phyloP scores from a whole-genome alignment of 2,888 invertebrate species.

The Xanthia togata region DNA sequence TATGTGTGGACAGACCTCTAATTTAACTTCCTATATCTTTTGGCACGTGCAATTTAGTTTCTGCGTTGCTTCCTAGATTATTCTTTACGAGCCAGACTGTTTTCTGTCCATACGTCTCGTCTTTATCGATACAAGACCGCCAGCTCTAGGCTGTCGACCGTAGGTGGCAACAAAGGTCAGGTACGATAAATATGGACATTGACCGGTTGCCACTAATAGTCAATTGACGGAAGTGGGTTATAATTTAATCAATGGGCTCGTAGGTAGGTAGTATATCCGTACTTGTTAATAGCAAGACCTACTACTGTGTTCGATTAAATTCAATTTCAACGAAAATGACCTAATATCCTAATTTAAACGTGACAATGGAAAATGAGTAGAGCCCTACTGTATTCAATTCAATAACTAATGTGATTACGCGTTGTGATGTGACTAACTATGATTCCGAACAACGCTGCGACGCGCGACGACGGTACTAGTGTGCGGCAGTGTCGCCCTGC shows the following conservation, averaged over 20 bases:
- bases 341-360: no score
- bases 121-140: background rate
- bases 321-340: no score
- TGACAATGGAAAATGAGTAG: background rate
- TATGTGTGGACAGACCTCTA: no score
- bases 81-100: background rate
- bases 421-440: no score
- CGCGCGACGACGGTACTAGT: no score
- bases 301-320: no score
- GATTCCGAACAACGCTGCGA: no score
- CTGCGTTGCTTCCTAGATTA: background rate
- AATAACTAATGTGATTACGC: background rate
- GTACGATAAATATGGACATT: conserved; percentile 6
- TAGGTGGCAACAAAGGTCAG: conserved; percentile 22
- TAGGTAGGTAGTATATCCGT: no score
- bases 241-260: background rate
- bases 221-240: conserved; percentile 28
- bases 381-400: background rate
- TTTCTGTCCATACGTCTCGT: background rate
- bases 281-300: no score
- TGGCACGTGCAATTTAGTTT: background rate
- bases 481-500: no score
- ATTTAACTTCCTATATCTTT: no score
- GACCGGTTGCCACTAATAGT: conserved; percentile 1
- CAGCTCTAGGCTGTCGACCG: background rate